A percentile compares a stretch with the other conserved stretches of the same genome.
Conservation (phyloP, 2,888 invertebrate genomes). For the Calephelis perditalis region DNA sequence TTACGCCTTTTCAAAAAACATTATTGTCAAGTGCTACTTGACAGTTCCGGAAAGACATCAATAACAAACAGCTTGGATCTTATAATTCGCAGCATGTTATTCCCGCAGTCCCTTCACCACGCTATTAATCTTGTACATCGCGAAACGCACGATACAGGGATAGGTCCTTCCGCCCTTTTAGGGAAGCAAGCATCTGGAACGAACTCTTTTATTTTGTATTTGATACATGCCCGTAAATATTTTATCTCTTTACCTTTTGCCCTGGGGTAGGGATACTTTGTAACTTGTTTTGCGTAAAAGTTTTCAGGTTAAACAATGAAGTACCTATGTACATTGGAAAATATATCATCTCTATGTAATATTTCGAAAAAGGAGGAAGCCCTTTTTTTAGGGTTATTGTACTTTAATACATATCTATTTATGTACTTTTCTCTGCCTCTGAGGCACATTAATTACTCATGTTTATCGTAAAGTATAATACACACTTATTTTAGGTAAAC, state of each 20-base stretch:
- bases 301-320: background rate
- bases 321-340: too few relatives aligned
- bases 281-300: background rate
- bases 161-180: constrained; percentile 5
- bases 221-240: constrained; percentile 1
- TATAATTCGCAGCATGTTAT: background rate
- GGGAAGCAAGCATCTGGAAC: constrained; percentile 13
- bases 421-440: too few relatives aligned
- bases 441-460: too few relatives aligned
- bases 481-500: too few relatives aligned
- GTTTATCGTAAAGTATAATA: too few relatives aligned
- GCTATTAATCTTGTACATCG: constrained; percentile 10
- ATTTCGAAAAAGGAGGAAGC: too few relatives aligned
- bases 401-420: too few relatives aligned
- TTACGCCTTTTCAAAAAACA: too few relatives aligned
- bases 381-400: too few relatives aligned
- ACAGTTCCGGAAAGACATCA: too few relatives aligned
- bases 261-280: constrained; percentile 4
- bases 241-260: constrained; percentile 6
- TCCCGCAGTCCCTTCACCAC: background rate
- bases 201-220: constrained; percentile 6
- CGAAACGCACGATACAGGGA: constrained; percentile 8
- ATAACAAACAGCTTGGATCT: background rate
- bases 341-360: too few relatives aligned
- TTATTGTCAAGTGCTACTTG: too few relatives aligned